Conservation (phyloP, 2,797 vertebrate genomes). For the Neopelma chrysocephalum region DNA sequence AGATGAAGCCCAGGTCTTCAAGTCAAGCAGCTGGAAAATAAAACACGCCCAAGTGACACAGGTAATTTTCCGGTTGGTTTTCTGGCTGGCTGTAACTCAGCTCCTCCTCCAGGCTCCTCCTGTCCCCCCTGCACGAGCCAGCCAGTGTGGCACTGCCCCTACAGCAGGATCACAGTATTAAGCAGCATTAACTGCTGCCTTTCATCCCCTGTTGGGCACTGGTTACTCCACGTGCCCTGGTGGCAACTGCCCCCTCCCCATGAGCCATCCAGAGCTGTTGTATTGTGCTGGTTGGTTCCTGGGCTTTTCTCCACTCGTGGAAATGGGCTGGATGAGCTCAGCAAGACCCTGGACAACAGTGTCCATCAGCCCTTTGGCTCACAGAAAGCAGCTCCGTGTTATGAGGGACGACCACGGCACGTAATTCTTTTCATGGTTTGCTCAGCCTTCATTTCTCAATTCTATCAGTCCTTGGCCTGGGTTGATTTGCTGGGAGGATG, state of each 20-base stretch:
- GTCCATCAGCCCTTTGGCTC: neutral
- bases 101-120: neutral
- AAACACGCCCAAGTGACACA: neutral
- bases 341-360: neutral
- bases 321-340: neutral
- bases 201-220: fast-evolving
- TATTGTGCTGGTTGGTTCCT: fast-evolving
- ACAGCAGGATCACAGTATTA: neutral
- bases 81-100: neutral
- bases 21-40: neutral
- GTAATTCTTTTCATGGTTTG: neutral
- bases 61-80: neutral
- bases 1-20: neutral
- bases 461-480: neutral
- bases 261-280: neutral
- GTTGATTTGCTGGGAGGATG: neutral
- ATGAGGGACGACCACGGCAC: neutral
- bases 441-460: neutral
- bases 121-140: neutral
- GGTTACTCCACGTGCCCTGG: fast-evolving
- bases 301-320: neutral
- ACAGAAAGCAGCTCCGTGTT: fast-evolving
- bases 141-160: too few relatives aligned
- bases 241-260: neutral
- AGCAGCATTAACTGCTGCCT: neutral